Conservation (phyloP, 2,888 invertebrate genomes). For the Autographa pulchrina region DNA sequence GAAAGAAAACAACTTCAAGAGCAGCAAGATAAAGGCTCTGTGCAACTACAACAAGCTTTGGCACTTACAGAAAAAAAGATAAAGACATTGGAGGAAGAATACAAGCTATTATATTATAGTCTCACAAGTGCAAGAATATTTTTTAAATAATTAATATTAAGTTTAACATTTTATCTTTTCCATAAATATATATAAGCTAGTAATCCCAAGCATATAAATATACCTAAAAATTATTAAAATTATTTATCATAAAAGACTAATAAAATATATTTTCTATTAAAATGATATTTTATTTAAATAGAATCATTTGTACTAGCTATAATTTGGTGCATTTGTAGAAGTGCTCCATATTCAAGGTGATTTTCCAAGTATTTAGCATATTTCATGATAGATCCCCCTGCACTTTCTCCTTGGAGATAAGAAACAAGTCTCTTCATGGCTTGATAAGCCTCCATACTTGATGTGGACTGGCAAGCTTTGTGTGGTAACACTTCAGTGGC, state of each 20-base stretch:
- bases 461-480: slow-evolving; percentile 48
- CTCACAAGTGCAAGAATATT: slow-evolving; percentile 98
- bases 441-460: slow-evolving; percentile 67
- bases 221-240: background rate
- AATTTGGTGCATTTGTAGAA: slow-evolving; percentile 66
- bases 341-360: slow-evolving; percentile 65
- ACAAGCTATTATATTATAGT: slow-evolving; percentile 96
- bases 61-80: slow-evolving; percentile 96
- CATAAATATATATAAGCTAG: background rate
- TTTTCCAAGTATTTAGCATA: slow-evolving; percentile 68
- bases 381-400: slow-evolving; percentile 56
- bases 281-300: slow-evolving; percentile 50
- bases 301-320: slow-evolving; percentile 62
- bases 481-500: slow-evolving; percentile 50
- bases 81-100: slow-evolving; percentile 93
- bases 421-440: slow-evolving; percentile 68
- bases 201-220: background rate
- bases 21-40: slow-evolving; percentile 93
- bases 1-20: slow-evolving; percentile 90
- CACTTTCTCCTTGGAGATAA: slow-evolving; percentile 65
- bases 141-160: slow-evolving; percentile 91
- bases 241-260: slow-evolving; percentile 13
- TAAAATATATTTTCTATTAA: slow-evolving; percentile 34
- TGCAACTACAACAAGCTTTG: slow-evolving; percentile 97
- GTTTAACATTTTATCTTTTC: no score